Conservation (phyloP, 1,140 invertebrate genomes). For the Limonius californicus region DNA sequence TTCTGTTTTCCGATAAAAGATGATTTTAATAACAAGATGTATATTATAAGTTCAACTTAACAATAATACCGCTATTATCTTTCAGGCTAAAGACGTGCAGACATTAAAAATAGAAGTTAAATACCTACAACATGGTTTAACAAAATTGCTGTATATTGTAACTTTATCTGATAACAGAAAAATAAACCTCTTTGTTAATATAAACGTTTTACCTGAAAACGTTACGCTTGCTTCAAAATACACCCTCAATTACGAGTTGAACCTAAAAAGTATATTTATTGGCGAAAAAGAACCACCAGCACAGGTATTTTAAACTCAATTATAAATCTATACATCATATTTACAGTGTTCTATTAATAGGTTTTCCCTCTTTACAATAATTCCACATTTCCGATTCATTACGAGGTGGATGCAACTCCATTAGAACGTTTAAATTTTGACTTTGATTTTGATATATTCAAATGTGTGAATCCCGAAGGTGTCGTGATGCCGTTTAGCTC, state of each 20-base stretch:
- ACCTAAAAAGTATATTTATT: constrained; percentile 17
- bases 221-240: constrained; percentile 15
- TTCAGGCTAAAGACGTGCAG: not conserved
- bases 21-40: too few relatives aligned
- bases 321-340: not conserved
- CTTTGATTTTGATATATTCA: constrained; percentile 27
- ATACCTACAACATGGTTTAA: constrained; percentile 15
- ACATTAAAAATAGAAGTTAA: constrained; percentile 16
- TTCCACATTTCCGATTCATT: constrained; percentile 20
- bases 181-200: constrained; percentile 25
- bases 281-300: constrained; percentile 21
- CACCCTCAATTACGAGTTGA: not conserved
- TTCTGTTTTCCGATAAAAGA: too few relatives aligned
- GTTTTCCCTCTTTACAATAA: constrained; percentile 38
- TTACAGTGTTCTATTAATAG: constrained; percentile 15
- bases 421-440: constrained; percentile 20
- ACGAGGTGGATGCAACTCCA: constrained; percentile 20
- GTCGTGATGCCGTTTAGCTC: constrained; percentile 15
- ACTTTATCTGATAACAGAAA: constrained; percentile 25
- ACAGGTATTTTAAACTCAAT: too few relatives aligned
- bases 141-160: constrained; percentile 23
- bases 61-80: too few relatives aligned
- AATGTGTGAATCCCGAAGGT: constrained; percentile 31
- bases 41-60: too few relatives aligned
- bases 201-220: constrained; percentile 20